Conservation (phyloP, 2,113 vertebrate genomes). For the Antechinus flavipes region DNA sequence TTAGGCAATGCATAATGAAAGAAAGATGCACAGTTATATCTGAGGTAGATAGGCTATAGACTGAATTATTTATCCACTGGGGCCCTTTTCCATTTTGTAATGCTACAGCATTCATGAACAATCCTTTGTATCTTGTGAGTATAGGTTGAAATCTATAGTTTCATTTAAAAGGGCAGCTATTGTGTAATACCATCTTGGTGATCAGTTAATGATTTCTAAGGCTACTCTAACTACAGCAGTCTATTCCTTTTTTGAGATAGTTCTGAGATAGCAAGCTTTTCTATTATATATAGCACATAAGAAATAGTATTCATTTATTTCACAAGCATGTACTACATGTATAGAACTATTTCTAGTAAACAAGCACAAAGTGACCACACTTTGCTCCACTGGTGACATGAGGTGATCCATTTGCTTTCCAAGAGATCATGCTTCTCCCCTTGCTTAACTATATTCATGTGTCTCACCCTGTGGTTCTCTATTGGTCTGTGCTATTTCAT, state of each 20-base stretch:
- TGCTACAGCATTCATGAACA: constrained; percentile 45
- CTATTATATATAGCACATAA: neutral
- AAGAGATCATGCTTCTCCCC: neutral
- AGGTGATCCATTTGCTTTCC: neutral
- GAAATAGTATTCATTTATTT: neutral
- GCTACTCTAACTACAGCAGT: constrained; percentile 47
- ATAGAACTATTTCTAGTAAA: neutral
- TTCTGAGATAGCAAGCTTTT: neutral
- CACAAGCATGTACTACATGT: neutral
- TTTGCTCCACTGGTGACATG: neutral
- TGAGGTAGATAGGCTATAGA: constrained; percentile 30
- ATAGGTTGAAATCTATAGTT: constrained; percentile 50
- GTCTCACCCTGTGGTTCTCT: neutral
- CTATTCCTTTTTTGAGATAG: neutral
- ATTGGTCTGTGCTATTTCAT: neutral
- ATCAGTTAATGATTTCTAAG: constrained; percentile 57
- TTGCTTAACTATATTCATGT: neutral
- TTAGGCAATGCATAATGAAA: constrained; percentile 30
- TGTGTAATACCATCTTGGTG: constrained; percentile 52
- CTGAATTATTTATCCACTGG: neutral
- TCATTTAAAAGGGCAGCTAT: constrained; percentile 59
- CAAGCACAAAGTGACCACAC: neutral
- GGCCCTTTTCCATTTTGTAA: constrained; percentile 28
- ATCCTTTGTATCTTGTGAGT: constrained; percentile 42
- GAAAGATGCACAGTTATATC: constrained; percentile 21